These are phyloP conservation scores for Manacus vitellinus DNA, from an alignment of 2,113 vertebrate species.

Conservation along the genomic window DNA sequence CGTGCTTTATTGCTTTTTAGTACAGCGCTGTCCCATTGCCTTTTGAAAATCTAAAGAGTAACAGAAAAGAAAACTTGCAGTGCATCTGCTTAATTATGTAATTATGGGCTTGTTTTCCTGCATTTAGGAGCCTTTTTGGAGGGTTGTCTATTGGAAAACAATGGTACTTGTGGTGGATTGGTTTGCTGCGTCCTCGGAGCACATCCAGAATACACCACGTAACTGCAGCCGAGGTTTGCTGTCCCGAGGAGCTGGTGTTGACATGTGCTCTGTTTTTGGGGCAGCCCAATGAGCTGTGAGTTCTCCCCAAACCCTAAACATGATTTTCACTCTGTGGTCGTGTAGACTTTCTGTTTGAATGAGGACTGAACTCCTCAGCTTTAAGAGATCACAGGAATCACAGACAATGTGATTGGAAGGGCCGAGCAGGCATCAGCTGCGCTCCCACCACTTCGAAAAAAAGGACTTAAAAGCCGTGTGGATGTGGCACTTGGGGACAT, in stretches of 20 bases:
- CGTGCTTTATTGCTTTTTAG: conserved; percentile 91
- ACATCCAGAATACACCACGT: not conserved
- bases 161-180: not conserved
- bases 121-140: conserved; percentile 70
- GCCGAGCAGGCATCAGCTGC: not conserved
- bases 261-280: not conserved
- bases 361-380: not conserved
- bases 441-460: not conserved
- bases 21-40: conserved; percentile 77
- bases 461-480: not conserved
- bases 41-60: conserved; percentile 77
- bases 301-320: not conserved
- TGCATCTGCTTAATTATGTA: conserved; percentile 78
- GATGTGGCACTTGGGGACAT: not conserved
- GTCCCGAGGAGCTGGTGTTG: not conserved
- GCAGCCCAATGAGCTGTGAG: not conserved
- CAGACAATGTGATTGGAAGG: not conserved
- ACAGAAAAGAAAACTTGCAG: conserved; percentile 80
- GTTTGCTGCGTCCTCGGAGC: not conserved
- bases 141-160: conserved; percentile 32
- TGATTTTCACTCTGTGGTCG: not conserved
- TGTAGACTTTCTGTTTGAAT: not conserved
- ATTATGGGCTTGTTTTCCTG: conserved; percentile 79
- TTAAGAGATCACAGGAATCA: not conserved
- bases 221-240: not conserved